phyloP scores from a whole-genome alignment of 2,797 vertebrate species.

The Sebastiscus tertius region DNA sequence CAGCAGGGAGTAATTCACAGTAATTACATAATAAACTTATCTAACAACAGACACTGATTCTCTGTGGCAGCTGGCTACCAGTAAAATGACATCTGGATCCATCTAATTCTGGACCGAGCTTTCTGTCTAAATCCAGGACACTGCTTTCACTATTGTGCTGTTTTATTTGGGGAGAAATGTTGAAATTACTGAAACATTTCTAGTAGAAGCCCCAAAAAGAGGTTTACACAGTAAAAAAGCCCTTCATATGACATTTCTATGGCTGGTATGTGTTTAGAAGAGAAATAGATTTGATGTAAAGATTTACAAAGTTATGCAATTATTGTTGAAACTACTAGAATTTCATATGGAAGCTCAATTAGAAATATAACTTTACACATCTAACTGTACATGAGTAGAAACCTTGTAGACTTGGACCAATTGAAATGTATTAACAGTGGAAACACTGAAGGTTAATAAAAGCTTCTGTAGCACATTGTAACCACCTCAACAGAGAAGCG shows the following conservation, averaged over 20 bases:
- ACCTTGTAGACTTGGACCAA: background rate
- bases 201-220: background rate
- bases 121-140: conserved; percentile 19
- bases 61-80: conserved; percentile 58
- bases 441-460: background rate
- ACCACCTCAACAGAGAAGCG: background rate
- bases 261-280: fast-evolving
- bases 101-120: conserved; percentile 45
- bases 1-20: conserved; percentile 48
- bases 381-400: background rate
- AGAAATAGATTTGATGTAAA: background rate
- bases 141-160: background rate
- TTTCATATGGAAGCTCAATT: background rate
- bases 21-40: conserved; percentile 74
- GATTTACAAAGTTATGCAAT: background rate
- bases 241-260: background rate
- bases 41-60: conserved; percentile 58
- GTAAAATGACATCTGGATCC: conserved; percentile 61
- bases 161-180: background rate
- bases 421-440: background rate
- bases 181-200: background rate
- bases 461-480: background rate
- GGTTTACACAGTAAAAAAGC: background rate
- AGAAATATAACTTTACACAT: background rate
- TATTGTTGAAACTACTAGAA: background rate